A percentile compares a stretch with the other conserved stretches of the same genome.
These are phyloP conservation scores for Amphimallon solstitiale DNA, from an alignment of 2,888 invertebrate genomes.

Conservation along the genomic window DNA sequence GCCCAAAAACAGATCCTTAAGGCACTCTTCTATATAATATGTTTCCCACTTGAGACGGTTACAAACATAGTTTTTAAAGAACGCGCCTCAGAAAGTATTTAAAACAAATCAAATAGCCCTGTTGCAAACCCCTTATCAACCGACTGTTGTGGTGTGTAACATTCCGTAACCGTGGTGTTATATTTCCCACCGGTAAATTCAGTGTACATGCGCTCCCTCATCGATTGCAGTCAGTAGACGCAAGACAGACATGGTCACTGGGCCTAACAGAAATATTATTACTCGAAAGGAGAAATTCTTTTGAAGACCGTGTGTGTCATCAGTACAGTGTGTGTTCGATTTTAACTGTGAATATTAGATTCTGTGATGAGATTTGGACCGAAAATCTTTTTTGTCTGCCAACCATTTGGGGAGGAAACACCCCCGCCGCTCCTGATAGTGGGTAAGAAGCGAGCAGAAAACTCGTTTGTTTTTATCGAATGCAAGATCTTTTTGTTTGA, in stretches of 20 bases:
- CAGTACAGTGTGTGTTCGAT: neutral
- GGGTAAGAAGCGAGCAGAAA: constrained; percentile 25
- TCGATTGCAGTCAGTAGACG: constrained; percentile 60
- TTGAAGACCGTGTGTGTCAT: constrained; percentile 1
- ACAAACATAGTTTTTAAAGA: no score
- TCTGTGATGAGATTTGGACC: constrained; percentile 46
- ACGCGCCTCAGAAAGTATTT: no score
- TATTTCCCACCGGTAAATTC: constrained; percentile 34
- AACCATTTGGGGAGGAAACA: constrained; percentile 23
- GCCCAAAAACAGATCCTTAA: no score
- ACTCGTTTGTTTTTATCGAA: constrained; percentile 33
- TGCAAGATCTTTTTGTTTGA: constrained; percentile 3
- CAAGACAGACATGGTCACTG: constrained; percentile 59
- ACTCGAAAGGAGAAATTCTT: constrained; percentile 42
- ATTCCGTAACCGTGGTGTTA: constrained; percentile 51
- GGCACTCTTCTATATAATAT: no score
- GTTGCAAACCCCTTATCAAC: neutral
- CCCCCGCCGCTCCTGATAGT: neutral
- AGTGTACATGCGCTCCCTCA: constrained; percentile 62
- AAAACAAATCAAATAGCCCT: neutral
- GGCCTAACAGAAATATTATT: constrained; percentile 57
- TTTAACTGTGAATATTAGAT: constrained; percentile 31
- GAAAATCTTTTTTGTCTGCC: constrained; percentile 28
- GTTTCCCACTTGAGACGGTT: no score
- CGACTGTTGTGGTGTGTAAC: constrained; percentile 3